A percentile compares a stretch with the other conserved stretches of the same genome.
These are phyloP conservation scores for Eupithecia inturbata DNA, from an alignment of 2,888 invertebrate genomes.

Conservation along the genomic window DNA sequence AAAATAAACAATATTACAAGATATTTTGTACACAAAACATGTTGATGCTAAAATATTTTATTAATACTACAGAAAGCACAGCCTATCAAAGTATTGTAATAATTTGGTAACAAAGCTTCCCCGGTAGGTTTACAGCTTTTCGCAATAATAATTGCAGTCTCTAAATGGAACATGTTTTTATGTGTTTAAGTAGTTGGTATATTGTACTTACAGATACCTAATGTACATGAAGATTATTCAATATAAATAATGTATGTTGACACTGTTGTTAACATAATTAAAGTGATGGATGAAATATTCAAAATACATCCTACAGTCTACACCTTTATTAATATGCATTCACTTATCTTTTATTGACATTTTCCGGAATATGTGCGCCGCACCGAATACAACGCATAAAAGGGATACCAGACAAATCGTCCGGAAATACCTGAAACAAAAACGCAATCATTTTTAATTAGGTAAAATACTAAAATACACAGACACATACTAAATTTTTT, in stretches of 20 bases:
- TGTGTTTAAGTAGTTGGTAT: neutral
- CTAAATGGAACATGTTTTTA: neutral
- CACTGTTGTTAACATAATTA: too few relatives aligned
- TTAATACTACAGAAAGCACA: neutral
- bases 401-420: conserved; percentile 63
- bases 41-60: neutral
- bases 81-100: neutral
- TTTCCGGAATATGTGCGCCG: conserved; percentile 53
- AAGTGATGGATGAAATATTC: neutral
- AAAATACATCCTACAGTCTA: neutral
- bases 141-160: neutral
- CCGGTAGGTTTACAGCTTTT: neutral
- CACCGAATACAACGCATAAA: conserved; percentile 61
- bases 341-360: neutral
- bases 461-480: neutral
- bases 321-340: neutral
- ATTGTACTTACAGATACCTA: too few relatives aligned
- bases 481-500: neutral
- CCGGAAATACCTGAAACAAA: conserved; percentile 74
- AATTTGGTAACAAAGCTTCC: neutral
- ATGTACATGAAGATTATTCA: too few relatives aligned
- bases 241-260: too few relatives aligned
- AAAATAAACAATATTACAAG: neutral
- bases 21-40: neutral
- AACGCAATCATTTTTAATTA: neutral